phyloP scores from a whole-genome alignment of 1,140 invertebrate species.

The Drosophila nigromelanica region DNA sequence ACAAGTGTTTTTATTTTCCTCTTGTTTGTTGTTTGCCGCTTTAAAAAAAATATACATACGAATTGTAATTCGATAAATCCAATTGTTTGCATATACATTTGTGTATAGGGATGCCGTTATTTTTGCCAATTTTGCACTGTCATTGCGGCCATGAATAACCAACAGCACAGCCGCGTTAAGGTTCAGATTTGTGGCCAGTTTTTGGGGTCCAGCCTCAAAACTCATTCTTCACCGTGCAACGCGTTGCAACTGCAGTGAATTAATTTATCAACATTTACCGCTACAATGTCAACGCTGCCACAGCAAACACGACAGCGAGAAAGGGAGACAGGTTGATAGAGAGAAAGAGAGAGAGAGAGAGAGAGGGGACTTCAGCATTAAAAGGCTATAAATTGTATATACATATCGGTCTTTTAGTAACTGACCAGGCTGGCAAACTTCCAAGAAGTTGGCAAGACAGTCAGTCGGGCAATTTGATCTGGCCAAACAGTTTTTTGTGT shows the following conservation, averaged over 20 bases:
- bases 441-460: conserved; percentile 53
- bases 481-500: conserved; percentile 27
- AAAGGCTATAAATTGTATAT: conserved; percentile 70
- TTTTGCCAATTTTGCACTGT: conserved; percentile 30
- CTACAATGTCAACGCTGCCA: conserved; percentile 67
- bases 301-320: conserved; percentile 23
- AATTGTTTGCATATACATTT: conserved; percentile 9
- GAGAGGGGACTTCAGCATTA: conserved; percentile 46
- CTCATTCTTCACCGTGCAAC: conserved; percentile 6
- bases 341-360: conserved; percentile 23
- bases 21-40: conserved; percentile 27
- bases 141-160: conserved; percentile 38
- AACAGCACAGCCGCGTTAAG: background rate
- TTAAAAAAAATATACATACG: background rate
- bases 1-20: conserved; percentile 9
- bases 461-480: conserved; percentile 60
- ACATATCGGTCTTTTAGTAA: conserved; percentile 15
- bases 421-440: conserved; percentile 42
- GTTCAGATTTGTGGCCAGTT: conserved; percentile 18
- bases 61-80: conserved; percentile 17
- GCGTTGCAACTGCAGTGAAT: conserved; percentile 59
- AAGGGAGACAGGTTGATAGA: conserved; percentile 4
- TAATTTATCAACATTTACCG: conserved; percentile 78
- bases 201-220: background rate
- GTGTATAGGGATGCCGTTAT: conserved; percentile 15